phyloP scores from a whole-genome alignment of 2,888 invertebrate species.

The Melinopterus prodromus region DNA sequence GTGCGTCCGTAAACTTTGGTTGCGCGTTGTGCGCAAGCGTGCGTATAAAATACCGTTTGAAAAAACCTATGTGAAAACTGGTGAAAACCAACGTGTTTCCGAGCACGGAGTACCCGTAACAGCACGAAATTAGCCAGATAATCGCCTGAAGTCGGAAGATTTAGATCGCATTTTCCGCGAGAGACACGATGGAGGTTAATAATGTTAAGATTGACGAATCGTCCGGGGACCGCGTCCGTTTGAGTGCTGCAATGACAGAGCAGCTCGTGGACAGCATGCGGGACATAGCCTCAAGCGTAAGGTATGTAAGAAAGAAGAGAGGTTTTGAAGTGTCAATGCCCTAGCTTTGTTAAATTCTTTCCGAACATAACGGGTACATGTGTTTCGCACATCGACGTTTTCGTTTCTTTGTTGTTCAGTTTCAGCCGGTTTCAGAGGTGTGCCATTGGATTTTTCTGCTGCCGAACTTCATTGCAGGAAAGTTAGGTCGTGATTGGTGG shows the following conservation, averaged over 20 bases:
- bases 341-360: constrained; percentile 51
- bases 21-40: background rate
- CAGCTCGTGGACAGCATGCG: constrained; percentile 43
- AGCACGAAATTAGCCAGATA: background rate
- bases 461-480: constrained; percentile 5
- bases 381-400: constrained; percentile 36
- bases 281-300: constrained; percentile 46
- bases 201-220: background rate
- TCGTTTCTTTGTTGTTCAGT: constrained; percentile 31
- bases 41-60: background rate
- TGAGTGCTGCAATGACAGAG: constrained; percentile 33
- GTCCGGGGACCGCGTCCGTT: constrained; percentile 1
- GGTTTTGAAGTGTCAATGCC: constrained; percentile 54
- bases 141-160: background rate
- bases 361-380: constrained; percentile 40
- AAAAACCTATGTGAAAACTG: background rate
- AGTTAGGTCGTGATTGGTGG: constrained; percentile 60
- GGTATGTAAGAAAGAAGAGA: constrained; percentile 27
- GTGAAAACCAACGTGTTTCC: background rate
- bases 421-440: background rate
- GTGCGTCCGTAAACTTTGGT: background rate
- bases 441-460: background rate
- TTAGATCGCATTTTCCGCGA: background rate
- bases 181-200: background rate
- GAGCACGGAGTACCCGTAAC: background rate